phyloP scores from a whole-genome alignment of 2,888 invertebrate genomes.

The Polydrusus tereticollis region DNA sequence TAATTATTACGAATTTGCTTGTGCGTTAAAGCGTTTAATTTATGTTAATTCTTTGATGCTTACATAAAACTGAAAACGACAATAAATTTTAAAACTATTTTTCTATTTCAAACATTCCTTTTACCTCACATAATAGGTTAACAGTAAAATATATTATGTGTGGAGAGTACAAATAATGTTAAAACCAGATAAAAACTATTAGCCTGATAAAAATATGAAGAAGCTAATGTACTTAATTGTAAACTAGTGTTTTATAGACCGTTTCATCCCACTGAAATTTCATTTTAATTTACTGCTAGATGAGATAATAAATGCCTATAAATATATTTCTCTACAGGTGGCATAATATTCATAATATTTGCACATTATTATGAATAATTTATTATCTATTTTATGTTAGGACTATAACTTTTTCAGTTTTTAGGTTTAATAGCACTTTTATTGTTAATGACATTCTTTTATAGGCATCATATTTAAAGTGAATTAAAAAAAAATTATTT shows the following conservation, averaged over 20 bases:
- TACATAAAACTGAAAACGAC: background rate
- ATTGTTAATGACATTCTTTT: background rate
- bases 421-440: background rate
- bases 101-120: background rate
- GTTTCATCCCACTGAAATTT: slow-evolving; percentile 23
- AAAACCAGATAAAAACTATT: background rate
- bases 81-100: background rate
- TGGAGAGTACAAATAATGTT: background rate
- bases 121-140: background rate
- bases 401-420: background rate
- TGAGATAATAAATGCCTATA: slow-evolving; percentile 19
- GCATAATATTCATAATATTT: slow-evolving; percentile 18
- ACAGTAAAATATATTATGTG: background rate
- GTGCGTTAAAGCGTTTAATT: background rate
- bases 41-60: background rate
- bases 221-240: slow-evolving; percentile 29
- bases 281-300: slow-evolving; percentile 1
- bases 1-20: background rate
- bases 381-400: background rate
- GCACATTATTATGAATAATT: slow-evolving; percentile 12
- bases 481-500: too few relatives aligned
- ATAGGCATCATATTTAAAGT: background rate
- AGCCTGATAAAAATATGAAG: slow-evolving; percentile 23
- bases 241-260: slow-evolving; percentile 31
- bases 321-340: slow-evolving; percentile 29